phyloP scores from a whole-genome alignment of 2,797 vertebrate species.

The Tragelaphus oryx region DNA sequence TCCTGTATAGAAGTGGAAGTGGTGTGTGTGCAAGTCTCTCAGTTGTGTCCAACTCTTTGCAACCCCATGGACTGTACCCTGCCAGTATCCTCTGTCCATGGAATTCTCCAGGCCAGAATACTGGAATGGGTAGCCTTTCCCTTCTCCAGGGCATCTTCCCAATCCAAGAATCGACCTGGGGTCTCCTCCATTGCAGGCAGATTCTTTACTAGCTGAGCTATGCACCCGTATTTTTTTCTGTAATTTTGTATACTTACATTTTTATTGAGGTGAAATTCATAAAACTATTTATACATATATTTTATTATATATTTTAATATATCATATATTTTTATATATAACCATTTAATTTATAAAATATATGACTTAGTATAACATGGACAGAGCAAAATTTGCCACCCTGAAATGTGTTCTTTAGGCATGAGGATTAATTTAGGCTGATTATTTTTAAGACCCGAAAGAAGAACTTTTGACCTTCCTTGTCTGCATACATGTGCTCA shows the following conservation, averaged over 20 bases:
- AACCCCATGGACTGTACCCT: neutral
- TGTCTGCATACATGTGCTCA: neutral
- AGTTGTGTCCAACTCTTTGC: fast-evolving
- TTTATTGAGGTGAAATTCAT: neutral
- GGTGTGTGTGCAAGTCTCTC: neutral
- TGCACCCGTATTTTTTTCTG: neutral
- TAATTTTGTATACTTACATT: neutral
- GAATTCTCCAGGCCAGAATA: neutral
- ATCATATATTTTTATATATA: neutral
- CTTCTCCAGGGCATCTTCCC: neutral
- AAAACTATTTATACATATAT: neutral
- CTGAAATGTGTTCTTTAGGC: neutral
- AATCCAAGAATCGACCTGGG: fast-evolving
- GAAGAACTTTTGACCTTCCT: neutral
- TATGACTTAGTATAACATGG: neutral
- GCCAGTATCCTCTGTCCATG: neutral
- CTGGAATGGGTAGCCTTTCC: neutral
- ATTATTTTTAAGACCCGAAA: neutral
- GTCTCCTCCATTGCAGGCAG: neutral
- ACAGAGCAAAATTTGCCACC: neutral
- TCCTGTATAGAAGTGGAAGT: neutral
- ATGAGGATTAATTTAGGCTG: neutral
- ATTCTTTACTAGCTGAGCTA: neutral
- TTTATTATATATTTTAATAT: neutral
- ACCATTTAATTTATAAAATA: neutral